These are phyloP conservation scores for Gila robusta DNA, from an alignment of 2,797 vertebrate genomes.

Conservation along the genomic window DNA sequence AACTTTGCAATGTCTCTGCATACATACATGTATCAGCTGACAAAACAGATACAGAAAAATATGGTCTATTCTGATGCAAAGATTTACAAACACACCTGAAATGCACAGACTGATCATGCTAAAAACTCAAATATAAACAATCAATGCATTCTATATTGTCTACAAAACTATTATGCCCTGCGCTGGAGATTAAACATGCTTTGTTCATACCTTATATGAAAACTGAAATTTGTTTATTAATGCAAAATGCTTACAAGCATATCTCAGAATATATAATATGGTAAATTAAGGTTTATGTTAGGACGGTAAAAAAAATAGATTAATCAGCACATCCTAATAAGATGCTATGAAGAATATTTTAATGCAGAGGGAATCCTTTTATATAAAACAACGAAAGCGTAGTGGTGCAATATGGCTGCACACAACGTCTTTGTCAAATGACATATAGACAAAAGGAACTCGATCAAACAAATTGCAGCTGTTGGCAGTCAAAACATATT, in stretches of 20 bases:
- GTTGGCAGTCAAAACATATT: background rate
- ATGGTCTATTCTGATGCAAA: background rate
- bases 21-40: background rate
- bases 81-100: background rate
- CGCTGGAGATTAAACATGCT: background rate
- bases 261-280: background rate
- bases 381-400: constrained; percentile 20
- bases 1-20: background rate
- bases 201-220: background rate
- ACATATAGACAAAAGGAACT: constrained; percentile 36
- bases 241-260: background rate
- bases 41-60: background rate
- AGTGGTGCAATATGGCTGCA: constrained; percentile 8
- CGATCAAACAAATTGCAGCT: constrained; percentile 7
- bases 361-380: background rate
- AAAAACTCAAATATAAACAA: background rate
- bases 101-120: background rate
- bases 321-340: background rate
- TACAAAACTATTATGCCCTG: background rate
- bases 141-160: background rate
- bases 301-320: background rate
- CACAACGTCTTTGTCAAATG: constrained; percentile 6
- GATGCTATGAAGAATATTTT: background rate
- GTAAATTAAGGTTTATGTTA: background rate
- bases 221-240: background rate